These are phyloP conservation scores for Drosophila gaucha DNA, from an alignment of 2,888 invertebrate species.

Conservation along the genomic window DNA sequence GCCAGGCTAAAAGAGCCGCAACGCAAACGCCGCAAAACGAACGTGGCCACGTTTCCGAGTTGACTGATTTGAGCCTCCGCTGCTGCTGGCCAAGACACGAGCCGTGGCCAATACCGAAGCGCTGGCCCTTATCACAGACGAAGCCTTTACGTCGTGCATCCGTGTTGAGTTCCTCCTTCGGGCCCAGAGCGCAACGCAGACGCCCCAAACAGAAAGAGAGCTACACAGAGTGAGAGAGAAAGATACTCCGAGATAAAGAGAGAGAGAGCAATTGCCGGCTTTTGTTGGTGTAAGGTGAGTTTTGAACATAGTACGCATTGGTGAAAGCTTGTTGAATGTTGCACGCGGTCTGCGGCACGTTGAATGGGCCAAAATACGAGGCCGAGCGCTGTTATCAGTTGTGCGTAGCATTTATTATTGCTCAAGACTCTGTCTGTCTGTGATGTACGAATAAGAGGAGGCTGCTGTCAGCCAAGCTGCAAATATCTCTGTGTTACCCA, in stretches of 20 bases:
- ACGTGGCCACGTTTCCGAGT: slow-evolving; percentile 84
- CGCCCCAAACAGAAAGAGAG: slow-evolving; percentile 23
- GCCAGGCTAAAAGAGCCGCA: slow-evolving; percentile 61
- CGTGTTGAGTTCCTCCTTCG: slow-evolving; percentile 42
- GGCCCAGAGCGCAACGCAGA: slow-evolving; percentile 47
- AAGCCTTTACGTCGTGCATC: slow-evolving; percentile 22
- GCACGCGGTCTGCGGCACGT: slow-evolving; percentile 19
- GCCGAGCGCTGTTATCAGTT: slow-evolving; percentile 59
- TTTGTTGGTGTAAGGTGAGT: slow-evolving; percentile 74
- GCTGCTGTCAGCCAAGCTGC: background rate
- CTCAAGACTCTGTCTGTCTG: background rate
- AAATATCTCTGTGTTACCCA: too few relatives aligned
- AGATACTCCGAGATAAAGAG: slow-evolving; percentile 12
- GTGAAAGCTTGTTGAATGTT: slow-evolving; percentile 65
- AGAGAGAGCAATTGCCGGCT: slow-evolving; percentile 51
- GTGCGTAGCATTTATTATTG: slow-evolving; percentile 29
- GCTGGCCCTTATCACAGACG: slow-evolving; percentile 58
- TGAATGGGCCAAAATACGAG: slow-evolving; percentile 19
- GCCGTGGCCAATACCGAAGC: slow-evolving; percentile 28
- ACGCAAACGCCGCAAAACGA: slow-evolving; percentile 74
- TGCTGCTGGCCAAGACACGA: slow-evolving; percentile 52
- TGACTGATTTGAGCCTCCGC: slow-evolving; percentile 81
- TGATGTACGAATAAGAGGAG: background rate
- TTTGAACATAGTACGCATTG: slow-evolving; percentile 48
- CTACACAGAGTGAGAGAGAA: slow-evolving; percentile 3